Base-by-base conservation (phyloP, 2,797 vertebrate genomes). In the Myiothlypis chrysogaster region DNA sequence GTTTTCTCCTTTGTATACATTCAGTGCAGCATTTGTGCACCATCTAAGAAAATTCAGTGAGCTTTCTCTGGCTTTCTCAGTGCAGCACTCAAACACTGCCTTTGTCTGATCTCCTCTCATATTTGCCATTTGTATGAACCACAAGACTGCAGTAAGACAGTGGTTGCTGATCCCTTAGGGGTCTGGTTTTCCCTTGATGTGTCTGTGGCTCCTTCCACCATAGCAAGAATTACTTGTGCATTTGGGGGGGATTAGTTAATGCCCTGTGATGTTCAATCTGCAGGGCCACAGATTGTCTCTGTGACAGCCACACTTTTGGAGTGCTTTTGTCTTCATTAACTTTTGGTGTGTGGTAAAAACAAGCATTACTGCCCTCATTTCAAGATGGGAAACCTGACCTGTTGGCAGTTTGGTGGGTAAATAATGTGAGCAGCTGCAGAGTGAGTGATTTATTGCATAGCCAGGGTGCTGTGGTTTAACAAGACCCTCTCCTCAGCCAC, bases 151-250 rank as follows among this genome's bases (percentile, higher is more conserved):
- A 60, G 46, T 6, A 76, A 89, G 85, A 25, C 61, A 79, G 75
- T 7, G 8, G 37, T 6, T 92, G 73, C 94, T 82, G 90, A 50
- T 83, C 95, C 92, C 87, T 16, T 17, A 69, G 94, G 73, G 56
- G 28, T 81, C 87, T 95, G 72, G 14, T 73, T 94, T 94, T 95
- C 76, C 53, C 90, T 92, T 76, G 76, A 49, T 88, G 82, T 69
- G 55, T 83, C 63, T 93, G 59, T 82, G 85, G 47, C 65, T 95
- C 69, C 60, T 84, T 93, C 89, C 66, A 44, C 76, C 52, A 60
- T 89, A 65, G 18, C 32, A 49, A 22, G 66, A 83, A 50, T 69
- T 64, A 41, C 80, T 95, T 89, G 78, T 87, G 57, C 49, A 5
- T 59, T 46, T 6, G 12, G 69, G 55, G 34, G 59, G 63, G 55